Evolutionary conservation across 2,113 vertebrate species (phyloP).

Genomic region (Clarias gariepinus): DNA sequence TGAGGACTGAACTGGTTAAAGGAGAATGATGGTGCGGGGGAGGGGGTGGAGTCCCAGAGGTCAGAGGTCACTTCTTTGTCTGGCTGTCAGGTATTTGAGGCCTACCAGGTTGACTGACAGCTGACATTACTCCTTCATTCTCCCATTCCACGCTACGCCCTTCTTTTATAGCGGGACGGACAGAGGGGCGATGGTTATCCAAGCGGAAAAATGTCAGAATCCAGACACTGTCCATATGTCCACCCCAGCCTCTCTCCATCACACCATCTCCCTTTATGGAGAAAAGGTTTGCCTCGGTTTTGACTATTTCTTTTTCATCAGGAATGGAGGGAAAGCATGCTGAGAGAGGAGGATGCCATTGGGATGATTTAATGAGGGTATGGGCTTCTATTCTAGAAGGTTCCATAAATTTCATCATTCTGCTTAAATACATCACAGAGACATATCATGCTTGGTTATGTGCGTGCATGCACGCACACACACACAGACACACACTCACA

Average conservation of each 20-base stretch:
- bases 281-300: slow-evolving; percentile 6
- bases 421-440: slow-evolving; percentile 60
- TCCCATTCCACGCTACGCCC: slow-evolving; percentile 34
- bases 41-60: slow-evolving; percentile 36
- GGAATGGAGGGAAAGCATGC: not conserved
- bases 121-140: slow-evolving; percentile 74
- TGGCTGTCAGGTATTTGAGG: slow-evolving; percentile 49
- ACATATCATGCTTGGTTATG: slow-evolving; percentile 53
- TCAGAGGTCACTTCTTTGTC: slow-evolving; percentile 54
- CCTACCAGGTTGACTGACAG: slow-evolving; percentile 73
- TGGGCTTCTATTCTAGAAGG: slow-evolving; percentile 33
- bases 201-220: slow-evolving; percentile 81
- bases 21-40: slow-evolving; percentile 43
- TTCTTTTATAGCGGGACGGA: slow-evolving; percentile 72
- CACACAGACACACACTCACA: slow-evolving; percentile 33
- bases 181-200: slow-evolving; percentile 79
- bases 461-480: slow-evolving; percentile 10
- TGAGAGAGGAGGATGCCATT: not conserved
- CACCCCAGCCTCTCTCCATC: not conserved
- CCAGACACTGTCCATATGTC: slow-evolving; percentile 44
- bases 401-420: slow-evolving; percentile 44
- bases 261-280: not conserved
- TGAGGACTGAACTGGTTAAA: not conserved
- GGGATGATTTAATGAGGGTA: slow-evolving; percentile 45
- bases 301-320: not conserved